Evolutionary conservation across 2,113 vertebrate genomes (phyloP).

Genomic region (Falcunculus frontatus): DNA sequence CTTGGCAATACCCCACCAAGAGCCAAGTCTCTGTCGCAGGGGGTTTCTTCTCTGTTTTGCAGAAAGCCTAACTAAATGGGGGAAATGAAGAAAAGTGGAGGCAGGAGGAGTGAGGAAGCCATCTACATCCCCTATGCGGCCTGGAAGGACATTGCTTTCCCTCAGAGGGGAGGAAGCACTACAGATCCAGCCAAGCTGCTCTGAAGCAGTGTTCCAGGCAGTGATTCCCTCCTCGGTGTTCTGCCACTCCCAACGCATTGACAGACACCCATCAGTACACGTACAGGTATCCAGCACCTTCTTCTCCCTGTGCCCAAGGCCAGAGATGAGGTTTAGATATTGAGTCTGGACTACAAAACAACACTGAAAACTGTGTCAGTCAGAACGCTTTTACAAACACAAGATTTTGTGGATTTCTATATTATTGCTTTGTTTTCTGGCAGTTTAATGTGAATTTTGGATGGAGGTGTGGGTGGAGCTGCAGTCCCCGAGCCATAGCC

Average conservation of each 20-base stretch:
- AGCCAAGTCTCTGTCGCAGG: neutral
- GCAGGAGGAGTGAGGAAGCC: neutral
- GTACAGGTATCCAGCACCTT: neutral
- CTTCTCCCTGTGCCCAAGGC: neutral
- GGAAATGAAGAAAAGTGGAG: neutral
- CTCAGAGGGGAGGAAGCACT: neutral
- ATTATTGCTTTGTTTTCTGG: neutral
- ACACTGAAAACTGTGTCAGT: neutral
- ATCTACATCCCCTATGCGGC: rapidly evolving
- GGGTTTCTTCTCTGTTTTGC: neutral
- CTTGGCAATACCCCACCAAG: neutral
- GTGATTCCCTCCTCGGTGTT: neutral
- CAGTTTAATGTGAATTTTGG: neutral
- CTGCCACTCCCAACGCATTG: rapidly evolving
- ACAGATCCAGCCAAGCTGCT: neutral
- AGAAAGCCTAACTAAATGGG: neutral
- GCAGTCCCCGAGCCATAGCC: rapidly evolving
- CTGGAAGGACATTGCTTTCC: neutral
- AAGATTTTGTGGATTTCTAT: neutral
- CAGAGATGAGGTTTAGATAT: rapidly evolving
- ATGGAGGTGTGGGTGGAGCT: rapidly evolving
- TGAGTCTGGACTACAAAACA: neutral
- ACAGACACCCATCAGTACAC: rapidly evolving
- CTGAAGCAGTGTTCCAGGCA: neutral
- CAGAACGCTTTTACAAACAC: rapidly evolving